These are phyloP conservation scores for Mya arenaria DNA, from an alignment of 1,140 invertebrate species.

Conservation along the genomic window DNA sequence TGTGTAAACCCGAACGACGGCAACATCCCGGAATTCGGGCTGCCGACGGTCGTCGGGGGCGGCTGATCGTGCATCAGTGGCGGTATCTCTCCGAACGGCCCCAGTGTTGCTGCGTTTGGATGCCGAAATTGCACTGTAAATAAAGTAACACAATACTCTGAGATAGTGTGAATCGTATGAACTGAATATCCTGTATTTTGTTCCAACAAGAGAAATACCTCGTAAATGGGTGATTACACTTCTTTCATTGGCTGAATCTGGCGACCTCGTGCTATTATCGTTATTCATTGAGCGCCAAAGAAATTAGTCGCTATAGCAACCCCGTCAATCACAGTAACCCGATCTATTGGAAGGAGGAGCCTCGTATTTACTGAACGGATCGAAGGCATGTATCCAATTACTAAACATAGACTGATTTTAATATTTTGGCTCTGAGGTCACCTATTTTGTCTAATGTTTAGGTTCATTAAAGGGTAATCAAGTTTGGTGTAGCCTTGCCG, in stretches of 20 bases:
- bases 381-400: slow-evolving; percentile 55
- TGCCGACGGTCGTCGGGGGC: slow-evolving; percentile 70
- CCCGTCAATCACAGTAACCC: slow-evolving; percentile 78
- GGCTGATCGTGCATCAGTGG: slow-evolving; percentile 78
- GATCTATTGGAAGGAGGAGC: slow-evolving; percentile 68
- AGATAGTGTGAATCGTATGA: slow-evolving; percentile 40
- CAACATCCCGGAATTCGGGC: slow-evolving; percentile 85
- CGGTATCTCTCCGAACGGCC: slow-evolving; percentile 66
- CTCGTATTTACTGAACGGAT: slow-evolving; percentile 37
- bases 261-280: slow-evolving; percentile 74
- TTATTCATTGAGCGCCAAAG: slow-evolving; percentile 74
- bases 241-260: slow-evolving; percentile 72
- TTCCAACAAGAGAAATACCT: slow-evolving; percentile 51
- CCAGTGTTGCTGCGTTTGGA: slow-evolving; percentile 71
- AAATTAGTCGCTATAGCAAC: slow-evolving; percentile 78
- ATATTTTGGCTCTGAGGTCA: slow-evolving; percentile 42
- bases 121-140: slow-evolving; percentile 73
- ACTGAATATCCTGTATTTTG: slow-evolving; percentile 50
- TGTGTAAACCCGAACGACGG: slow-evolving; percentile 98
- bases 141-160: slow-evolving; percentile 58
- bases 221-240: slow-evolving; percentile 68
- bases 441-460: too few species aligned
- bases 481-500: too few species aligned
- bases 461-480: too few species aligned
- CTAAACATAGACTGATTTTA: slow-evolving; percentile 54